Percentiles rank a stretch among this genome's conserved stretches.
Evolutionary conservation across 2,888 invertebrate species (phyloP).

Genomic region (Sussaba pulchella): DNA sequence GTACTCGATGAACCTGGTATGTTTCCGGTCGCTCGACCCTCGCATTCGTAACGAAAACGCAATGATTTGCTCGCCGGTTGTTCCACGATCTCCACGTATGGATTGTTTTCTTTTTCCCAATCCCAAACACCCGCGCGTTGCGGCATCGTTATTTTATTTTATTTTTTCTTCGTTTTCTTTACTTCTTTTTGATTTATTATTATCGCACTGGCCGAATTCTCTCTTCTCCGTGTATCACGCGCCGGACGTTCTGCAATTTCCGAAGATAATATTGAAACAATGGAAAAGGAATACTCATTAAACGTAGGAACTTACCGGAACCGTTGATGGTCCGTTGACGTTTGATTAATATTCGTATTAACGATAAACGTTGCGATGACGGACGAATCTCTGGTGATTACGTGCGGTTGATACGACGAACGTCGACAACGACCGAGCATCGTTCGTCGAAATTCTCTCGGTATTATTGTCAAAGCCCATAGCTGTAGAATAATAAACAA

Average conservation of each 20-base stretch:
- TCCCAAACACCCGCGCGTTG: too few relatives aligned
- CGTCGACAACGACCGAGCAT: too few relatives aligned
- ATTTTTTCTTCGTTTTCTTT: conserved; percentile 20
- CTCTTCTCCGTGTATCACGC: too few relatives aligned
- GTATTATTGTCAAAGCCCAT: too few relatives aligned
- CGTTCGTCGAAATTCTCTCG: too few relatives aligned
- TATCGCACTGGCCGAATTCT: neutral
- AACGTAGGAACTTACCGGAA: conserved; percentile 1
- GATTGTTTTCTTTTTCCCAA: conserved; percentile 77
- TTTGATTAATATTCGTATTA: too few relatives aligned
- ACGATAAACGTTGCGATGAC: too few relatives aligned
- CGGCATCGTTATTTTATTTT: too few relatives aligned
- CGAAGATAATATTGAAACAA: neutral
- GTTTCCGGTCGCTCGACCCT: conserved; percentile 87
- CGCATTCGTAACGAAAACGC: conserved; percentile 88
- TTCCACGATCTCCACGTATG: conserved; percentile 85
- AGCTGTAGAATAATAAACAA: too few relatives aligned
- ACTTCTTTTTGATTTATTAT: neutral
- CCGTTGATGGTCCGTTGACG: too few relatives aligned
- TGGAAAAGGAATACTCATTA: neutral
- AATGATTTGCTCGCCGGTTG: conserved; percentile 87
- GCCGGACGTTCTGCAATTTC: conserved; percentile 49
- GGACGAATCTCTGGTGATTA: too few relatives aligned
- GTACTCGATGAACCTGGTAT: conserved; percentile 87
- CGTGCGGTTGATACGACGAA: too few relatives aligned